A percentile compares a stretch with the other conserved stretches of the same genome.
Conservation (phyloP, 2,888 invertebrate species). For the Acronicta aceris region DNA sequence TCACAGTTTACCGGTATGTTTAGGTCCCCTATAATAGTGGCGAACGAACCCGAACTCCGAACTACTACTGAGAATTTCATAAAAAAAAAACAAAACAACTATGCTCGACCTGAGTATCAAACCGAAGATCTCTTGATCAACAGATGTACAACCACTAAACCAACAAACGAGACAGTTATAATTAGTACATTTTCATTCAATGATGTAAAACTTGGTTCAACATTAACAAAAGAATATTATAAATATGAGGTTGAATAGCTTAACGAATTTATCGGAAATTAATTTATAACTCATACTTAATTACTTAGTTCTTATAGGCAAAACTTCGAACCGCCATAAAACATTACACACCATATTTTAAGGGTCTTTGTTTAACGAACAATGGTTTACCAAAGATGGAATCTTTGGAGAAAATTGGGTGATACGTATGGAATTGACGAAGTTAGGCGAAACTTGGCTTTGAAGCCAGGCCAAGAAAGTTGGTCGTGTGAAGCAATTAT, state of each 20-base stretch:
- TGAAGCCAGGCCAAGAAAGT: constrained; percentile 56
- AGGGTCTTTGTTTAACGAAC: constrained; percentile 52
- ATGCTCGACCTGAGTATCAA: no score
- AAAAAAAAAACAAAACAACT: no score
- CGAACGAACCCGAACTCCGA: no score
- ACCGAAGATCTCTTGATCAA: no score
- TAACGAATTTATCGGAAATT: constrained; percentile 52
- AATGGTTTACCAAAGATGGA: constrained; percentile 47
- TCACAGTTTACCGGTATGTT: no score
- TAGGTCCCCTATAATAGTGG: no score
- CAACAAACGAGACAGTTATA: no score
- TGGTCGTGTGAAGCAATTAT: constrained; percentile 55
- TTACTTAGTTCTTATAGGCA: constrained; percentile 33
- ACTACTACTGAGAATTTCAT: no score
- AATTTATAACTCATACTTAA: constrained; percentile 52
- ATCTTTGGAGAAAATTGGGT: constrained; percentile 52
- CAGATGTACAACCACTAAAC: no score
- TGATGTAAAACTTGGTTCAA: constrained; percentile 12
- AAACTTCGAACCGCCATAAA: constrained; percentile 48
- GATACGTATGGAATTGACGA: constrained; percentile 54
- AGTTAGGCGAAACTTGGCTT: constrained; percentile 51
- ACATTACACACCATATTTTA: constrained; percentile 58
- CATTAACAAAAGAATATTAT: constrained; percentile 28
- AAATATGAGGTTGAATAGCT: constrained; percentile 11
- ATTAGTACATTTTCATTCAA: background rate